Evolutionary conservation across 2,797 vertebrate genomes (phyloP).

Genomic region (Euthynnus affinis): DNA sequence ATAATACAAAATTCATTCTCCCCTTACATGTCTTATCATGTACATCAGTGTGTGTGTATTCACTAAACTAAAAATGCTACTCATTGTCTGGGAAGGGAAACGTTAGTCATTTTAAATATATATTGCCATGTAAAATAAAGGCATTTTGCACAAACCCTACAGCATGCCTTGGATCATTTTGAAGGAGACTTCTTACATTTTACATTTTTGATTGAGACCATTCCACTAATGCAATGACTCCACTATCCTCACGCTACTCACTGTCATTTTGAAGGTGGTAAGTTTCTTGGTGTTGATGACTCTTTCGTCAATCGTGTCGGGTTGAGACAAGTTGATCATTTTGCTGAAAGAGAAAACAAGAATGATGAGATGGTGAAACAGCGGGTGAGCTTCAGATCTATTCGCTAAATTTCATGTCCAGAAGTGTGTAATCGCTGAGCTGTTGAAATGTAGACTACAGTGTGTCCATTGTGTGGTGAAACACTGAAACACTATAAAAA

Average conservation of each 20-base stretch:
- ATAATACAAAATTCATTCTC: neutral
- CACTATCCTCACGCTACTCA: slow-evolving; percentile 81
- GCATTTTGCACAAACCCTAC: no score
- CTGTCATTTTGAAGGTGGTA: slow-evolving; percentile 94
- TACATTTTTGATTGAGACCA: no score
- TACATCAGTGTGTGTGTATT: no score
- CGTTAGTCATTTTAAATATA: no score
- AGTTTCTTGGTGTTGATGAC: slow-evolving; percentile 97
- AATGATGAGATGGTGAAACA: neutral
- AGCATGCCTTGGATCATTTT: no score
- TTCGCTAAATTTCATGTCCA: neutral
- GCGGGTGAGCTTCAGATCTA: neutral
- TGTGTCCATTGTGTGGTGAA: neutral
- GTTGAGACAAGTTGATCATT: slow-evolving; percentile 97
- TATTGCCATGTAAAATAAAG: no score
- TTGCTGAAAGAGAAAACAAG: slow-evolving; percentile 87
- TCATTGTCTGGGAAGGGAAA: no score
- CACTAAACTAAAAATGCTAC: neutral
- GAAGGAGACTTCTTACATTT: no score
- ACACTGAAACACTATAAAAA: slow-evolving; percentile 18
- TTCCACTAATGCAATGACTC: no score
- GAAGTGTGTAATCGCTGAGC: neutral
- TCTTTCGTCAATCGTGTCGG: slow-evolving; percentile 97
- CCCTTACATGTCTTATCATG: neutral
- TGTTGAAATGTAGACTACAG: neutral